These are phyloP conservation scores for Conus canariensis DNA, from an alignment of 2,888 invertebrate genomes.

Conservation along the genomic window DNA sequence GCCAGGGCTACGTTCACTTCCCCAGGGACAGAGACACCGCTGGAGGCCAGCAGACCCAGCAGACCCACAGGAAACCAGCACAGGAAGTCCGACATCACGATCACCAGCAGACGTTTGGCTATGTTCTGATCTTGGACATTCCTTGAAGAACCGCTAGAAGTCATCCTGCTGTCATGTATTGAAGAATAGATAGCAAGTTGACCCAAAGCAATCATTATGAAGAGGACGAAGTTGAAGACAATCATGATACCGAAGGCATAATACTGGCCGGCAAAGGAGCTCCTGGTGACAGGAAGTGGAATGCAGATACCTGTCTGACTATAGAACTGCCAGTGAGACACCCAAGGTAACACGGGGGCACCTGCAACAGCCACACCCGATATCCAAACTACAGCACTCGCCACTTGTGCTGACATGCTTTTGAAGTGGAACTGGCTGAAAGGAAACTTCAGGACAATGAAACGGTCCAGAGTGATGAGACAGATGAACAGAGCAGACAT, in stretches of 20 bases:
- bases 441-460: not conserved
- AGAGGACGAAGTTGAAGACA: not conserved
- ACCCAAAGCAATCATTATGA: not conserved
- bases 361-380: slow-evolving; percentile 57
- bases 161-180: not conserved
- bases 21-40: not conserved
- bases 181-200: not conserved
- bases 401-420: slow-evolving; percentile 23
- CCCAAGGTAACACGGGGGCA: slow-evolving; percentile 69
- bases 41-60: not conserved
- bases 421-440: slow-evolving; percentile 53
- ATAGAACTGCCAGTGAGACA: slow-evolving; percentile 44
- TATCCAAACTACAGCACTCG: not conserved
- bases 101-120: not conserved
- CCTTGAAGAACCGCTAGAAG: not conserved
- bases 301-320: slow-evolving; percentile 70
- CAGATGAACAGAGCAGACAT: not conserved
- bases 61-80: slow-evolving; percentile 7
- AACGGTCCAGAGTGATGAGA: not conserved
- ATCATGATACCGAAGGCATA: not conserved
- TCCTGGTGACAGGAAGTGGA: slow-evolving; percentile 65
- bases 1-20: not conserved
- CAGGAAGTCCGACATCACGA: not conserved
- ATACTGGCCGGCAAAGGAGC: not conserved
- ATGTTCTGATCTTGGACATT: not conserved